Conservation (phyloP, 1,140 invertebrate genomes). For the Trichonephila clavipes region DNA sequence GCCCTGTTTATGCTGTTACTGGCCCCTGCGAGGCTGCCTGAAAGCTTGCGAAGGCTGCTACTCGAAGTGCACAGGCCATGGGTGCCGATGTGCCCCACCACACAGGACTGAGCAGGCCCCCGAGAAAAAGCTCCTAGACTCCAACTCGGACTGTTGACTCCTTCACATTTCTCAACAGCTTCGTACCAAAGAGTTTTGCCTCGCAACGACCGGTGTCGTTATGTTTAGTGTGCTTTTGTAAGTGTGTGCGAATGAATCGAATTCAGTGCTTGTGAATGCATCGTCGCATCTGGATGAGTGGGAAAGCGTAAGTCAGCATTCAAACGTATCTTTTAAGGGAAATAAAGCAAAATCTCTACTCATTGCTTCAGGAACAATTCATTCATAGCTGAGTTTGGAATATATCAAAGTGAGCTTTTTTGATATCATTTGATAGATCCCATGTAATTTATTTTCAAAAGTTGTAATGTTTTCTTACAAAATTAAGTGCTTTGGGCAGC, state of each 20-base stretch:
- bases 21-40: slow-evolving; percentile 91
- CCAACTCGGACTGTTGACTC: slow-evolving; percentile 80
- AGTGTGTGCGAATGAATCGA: not conserved
- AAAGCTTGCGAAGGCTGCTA: slow-evolving; percentile 90
- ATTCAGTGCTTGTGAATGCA: slow-evolving; percentile 36
- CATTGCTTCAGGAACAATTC: slow-evolving; percentile 41
- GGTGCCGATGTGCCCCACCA: slow-evolving; percentile 83
- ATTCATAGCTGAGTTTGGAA: slow-evolving; percentile 26
- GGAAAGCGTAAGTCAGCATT: slow-evolving; percentile 43
- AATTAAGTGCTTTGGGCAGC: not conserved
- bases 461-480: not conserved
- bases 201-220: slow-evolving; percentile 65
- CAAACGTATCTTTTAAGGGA: not conserved
- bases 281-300: slow-evolving; percentile 31
- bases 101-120: slow-evolving; percentile 80
- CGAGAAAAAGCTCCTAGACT: slow-evolving; percentile 84
- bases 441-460: not conserved
- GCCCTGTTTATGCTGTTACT: slow-evolving; percentile 95
- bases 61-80: slow-evolving; percentile 87
- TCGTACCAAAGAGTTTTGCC: slow-evolving; percentile 73
- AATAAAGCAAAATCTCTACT: not conserved
- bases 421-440: not conserved
- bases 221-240: slow-evolving; percentile 43
- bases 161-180: slow-evolving; percentile 33
- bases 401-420: slow-evolving; percentile 6